Evolutionary conservation across 2,113 vertebrate species (phyloP), one percentile per base, ranked within the genome.

Genomic region (Austrofundulus limnaeus): DNA sequence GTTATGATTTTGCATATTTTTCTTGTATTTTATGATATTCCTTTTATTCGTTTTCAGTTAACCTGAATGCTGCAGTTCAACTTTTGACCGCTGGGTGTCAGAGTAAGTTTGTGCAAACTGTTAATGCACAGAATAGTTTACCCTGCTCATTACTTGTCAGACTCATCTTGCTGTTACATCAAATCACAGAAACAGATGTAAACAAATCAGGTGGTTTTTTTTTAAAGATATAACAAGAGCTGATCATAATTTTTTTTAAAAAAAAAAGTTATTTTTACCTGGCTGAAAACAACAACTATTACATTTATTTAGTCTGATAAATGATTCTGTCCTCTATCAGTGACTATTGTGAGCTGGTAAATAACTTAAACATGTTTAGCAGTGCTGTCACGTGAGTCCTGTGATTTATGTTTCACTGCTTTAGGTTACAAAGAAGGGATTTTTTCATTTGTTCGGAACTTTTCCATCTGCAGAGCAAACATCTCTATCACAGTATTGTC

Each of bases 81-180:
- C 2, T 1, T 60, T 34, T 60, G 45, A 16, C 82, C 92, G 72
- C 57, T 66, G 74, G 89, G 53, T 80, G 91, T 89, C 90, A 87
- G 84, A 74, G 31, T 63, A 72, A 61, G 64, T 41, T 34, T 50
- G 67, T 50, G 4, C 6, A 10, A 71, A 66, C 16, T 34, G 1
- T 17, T 17, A 2, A 10, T 45, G 16, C 3, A 2, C 2, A 43
- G 9, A 43, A 6, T 43, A 17, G 17, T 43, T 43, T 2, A n/a
- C 8, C 19, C 6, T 45, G 16, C 5, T 10, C 17, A n/a, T 16
- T 20, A 38, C 19, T 23, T 52, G 17, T 31, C 15, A 24, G 12
- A n/a, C 43, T 62, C 41, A 1, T 39, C 15, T 24, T 24, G 34
- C 31, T 59, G 39, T 71, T 50, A 59, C 9, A 48, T 45, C 16